Evolutionary conservation across 2,888 invertebrate species (phyloP).

Genomic region (Eueremaeus valkanovi): DNA sequence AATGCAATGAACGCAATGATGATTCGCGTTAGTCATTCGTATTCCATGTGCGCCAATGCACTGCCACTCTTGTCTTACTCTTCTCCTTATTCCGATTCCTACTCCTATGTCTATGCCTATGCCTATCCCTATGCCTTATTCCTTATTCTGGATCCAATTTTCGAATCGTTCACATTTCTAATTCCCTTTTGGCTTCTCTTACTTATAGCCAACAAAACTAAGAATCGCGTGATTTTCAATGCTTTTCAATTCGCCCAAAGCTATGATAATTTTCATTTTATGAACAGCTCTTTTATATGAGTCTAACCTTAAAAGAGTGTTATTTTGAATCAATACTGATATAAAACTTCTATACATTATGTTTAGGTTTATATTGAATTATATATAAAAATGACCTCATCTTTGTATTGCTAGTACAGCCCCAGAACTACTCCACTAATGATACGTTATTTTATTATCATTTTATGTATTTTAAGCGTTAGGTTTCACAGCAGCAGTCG

Average conservation of each 20-base stretch:
- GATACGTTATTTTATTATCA: constrained; percentile 33
- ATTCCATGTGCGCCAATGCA: too few relatives aligned
- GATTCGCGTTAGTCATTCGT: not conserved
- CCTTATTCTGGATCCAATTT: constrained; percentile 15
- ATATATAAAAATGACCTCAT: constrained; percentile 23
- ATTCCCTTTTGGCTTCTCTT: constrained; percentile 24
- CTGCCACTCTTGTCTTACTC: not conserved
- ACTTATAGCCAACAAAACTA: not conserved
- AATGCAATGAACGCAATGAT: constrained; percentile 6
- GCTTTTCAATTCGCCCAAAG: constrained; percentile 26
- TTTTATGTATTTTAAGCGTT: constrained; percentile 33
- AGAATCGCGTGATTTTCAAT: constrained; percentile 24
- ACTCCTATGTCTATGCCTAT: too few relatives aligned
- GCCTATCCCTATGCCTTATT: too few relatives aligned
- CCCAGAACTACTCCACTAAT: constrained; percentile 26
- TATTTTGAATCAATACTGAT: constrained; percentile 10
- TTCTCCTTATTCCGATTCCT: too few relatives aligned
- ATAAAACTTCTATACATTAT: not conserved
- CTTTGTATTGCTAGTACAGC: constrained; percentile 2
- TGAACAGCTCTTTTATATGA: not conserved
- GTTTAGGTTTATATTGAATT: constrained; percentile 11
- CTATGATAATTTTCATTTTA: constrained; percentile 28
- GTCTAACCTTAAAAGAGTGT: not conserved
- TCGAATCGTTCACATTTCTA: not conserved
- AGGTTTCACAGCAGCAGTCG: constrained; percentile 26